Evolutionary conservation across 2,113 vertebrate genomes (phyloP).

Genomic region (Brienomyrus brachyistius): DNA sequence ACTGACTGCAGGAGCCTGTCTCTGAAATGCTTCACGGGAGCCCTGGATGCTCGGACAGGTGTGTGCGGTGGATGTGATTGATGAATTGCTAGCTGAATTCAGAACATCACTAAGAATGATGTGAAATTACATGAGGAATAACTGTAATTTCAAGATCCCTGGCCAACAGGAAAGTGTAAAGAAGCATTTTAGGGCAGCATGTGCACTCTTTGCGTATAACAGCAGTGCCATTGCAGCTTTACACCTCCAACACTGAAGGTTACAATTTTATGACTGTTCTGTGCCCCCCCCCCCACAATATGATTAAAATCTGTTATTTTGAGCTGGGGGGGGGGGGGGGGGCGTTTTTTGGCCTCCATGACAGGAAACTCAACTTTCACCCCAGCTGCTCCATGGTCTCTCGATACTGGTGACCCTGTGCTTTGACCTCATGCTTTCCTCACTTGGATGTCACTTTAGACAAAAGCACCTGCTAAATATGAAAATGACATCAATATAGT

Average conservation of each 20-base stretch:
- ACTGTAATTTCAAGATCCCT: neutral
- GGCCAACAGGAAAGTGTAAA: neutral
- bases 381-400: too few relatives aligned
- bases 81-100: neutral
- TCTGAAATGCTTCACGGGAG: neutral
- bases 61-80: neutral
- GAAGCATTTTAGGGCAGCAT: neutral
- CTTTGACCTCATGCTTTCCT: too few relatives aligned
- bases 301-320: neutral
- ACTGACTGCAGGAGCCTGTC: neutral
- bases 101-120: neutral
- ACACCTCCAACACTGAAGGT: too few relatives aligned
- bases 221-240: neutral
- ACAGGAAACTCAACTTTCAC: too few relatives aligned
- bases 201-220: neutral
- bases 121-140: neutral
- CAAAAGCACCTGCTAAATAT: too few relatives aligned
- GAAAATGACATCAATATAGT: neutral
- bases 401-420: too few relatives aligned
- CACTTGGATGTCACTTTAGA: too few relatives aligned
- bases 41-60: neutral
- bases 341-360: too few relatives aligned
- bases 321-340: neutral
- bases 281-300: too few relatives aligned
- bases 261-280: too few relatives aligned